Conservation (phyloP, 1,140 invertebrate species). For the Conus betulinus region DNA sequence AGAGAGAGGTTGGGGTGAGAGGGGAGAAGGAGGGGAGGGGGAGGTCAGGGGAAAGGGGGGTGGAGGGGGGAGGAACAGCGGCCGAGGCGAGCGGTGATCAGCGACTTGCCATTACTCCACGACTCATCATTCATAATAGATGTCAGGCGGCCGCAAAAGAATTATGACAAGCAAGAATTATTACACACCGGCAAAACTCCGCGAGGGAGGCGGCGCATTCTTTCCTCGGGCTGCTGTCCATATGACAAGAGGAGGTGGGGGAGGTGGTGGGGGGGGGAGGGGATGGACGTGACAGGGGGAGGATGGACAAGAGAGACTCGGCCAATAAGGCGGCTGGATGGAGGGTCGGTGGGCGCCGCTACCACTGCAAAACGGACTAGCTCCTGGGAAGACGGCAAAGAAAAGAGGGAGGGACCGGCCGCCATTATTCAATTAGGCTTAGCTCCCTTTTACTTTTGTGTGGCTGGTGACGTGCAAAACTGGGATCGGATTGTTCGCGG, state of each 20-base stretch:
- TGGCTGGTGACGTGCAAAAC: not conserved
- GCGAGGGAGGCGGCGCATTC: not conserved
- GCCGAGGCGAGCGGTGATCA: not conserved
- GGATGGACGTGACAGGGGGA: too few species aligned
- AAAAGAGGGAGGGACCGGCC: not conserved
- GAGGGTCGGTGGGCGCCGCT: too few species aligned
- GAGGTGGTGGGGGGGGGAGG: too few species aligned
- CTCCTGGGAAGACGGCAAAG: too few species aligned
- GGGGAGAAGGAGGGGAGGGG: not conserved
- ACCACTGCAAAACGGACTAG: too few species aligned
- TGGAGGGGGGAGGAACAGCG: not conserved
- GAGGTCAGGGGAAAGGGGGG: not conserved
- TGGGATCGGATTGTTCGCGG: too few species aligned
- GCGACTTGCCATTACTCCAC: not conserved
- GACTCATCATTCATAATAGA: not conserved
- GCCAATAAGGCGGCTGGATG: too few species aligned
- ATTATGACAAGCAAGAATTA: not conserved
- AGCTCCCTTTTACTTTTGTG: not conserved
- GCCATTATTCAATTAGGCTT: conserved; percentile 7
- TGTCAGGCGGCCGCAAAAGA: not conserved
- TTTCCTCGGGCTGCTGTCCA: not conserved
- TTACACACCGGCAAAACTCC: not conserved
- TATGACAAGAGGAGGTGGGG: too few species aligned
- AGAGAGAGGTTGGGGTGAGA: not conserved
- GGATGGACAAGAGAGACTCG: too few species aligned